Evolutionary conservation across 2,888 invertebrate species (phyloP).

Genomic region (Rhamphomyia laevipes): DNA sequence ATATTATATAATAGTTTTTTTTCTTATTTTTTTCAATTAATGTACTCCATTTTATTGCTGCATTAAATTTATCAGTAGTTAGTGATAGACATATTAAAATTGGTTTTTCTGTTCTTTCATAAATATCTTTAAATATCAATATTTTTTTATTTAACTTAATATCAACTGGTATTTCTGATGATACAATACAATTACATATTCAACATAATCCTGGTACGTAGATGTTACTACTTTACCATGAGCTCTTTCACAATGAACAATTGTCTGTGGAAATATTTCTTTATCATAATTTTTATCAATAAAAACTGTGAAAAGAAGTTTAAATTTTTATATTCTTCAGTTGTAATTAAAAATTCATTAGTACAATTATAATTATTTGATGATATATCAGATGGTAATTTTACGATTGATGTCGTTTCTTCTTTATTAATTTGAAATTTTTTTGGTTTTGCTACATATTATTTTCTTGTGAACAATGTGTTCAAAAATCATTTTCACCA

Average conservation of each 20-base stretch:
- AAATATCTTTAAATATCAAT: slow-evolving; percentile 49
- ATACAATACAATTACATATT: slow-evolving; percentile 58
- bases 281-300: slow-evolving; percentile 37
- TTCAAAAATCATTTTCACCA: slow-evolving; percentile 24
- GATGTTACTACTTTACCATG: slow-evolving; percentile 43
- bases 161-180: slow-evolving; percentile 34
- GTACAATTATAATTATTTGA: background rate
- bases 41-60: slow-evolving; percentile 68
- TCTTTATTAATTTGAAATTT: slow-evolving; percentile 21
- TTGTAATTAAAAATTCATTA: slow-evolving; percentile 8
- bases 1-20: background rate
- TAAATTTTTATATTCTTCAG: slow-evolving; percentile 30
- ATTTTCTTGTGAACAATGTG: slow-evolving; percentile 30
- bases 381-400: background rate
- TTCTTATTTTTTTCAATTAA: background rate
- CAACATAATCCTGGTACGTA: slow-evolving; percentile 43
- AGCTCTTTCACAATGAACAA: slow-evolving; percentile 41
- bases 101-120: slow-evolving; percentile 61
- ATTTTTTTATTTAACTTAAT: slow-evolving; percentile 22
- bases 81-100: slow-evolving; percentile 66
- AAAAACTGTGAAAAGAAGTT: slow-evolving; percentile 31
- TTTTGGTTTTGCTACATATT: slow-evolving; percentile 16
- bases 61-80: slow-evolving; percentile 68
- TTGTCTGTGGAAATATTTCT: slow-evolving; percentile 35
- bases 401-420: background rate